Base-by-base conservation (phyloP, 1,140 invertebrate genomes). In the Phthorimaea operculella region DNA sequence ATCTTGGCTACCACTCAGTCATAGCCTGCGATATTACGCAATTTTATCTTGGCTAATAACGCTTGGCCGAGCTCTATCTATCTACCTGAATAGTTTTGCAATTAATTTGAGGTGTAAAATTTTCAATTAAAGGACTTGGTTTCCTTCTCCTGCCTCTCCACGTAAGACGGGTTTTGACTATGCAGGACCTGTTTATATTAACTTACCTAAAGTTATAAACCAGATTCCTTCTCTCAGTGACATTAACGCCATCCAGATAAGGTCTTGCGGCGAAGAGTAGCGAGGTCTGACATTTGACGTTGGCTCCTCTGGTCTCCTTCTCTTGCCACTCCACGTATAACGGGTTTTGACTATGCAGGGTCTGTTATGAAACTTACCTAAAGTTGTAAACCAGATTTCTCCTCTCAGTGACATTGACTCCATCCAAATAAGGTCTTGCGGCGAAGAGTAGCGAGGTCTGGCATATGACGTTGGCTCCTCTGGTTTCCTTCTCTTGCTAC, bases 371-470 rank as follows among this genome's bases (percentile, higher is more conserved):
- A 6, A 14, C 50, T 66, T 50, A 87, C 85, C 78, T 88, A 82
- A 96, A 96, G 70, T 93, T 92, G 77, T 96, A 97, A 15, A 94
- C 92, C 59, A 97, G 83, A 80, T 97, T 96, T 63, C 95, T 89
- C 57, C 95, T 89, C 80, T 97, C 95, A 0, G 94, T 94, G 17
- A 96, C 92, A 76, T 94, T 91, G 47, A 96, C 89, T 39, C 92
- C 91, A 66, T 92, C 94, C 47, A 92, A 78, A 83, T 94, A 97
- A 15, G 93, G 92, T 62, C 89, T 87, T 21, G 90, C 90, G 44
- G 93, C 88, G 72, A 93, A 96, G 58, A 96, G 90, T 9, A 96
- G 86, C 50, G 90, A 93, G 12, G 87, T 88, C 70, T 89, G 86
- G 64, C 86, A 87, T 53, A 89, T 88, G 62, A 89, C 83, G 57